A percentile compares a stretch with the other conserved stretches of the same genome.
phyloP scores from a whole-genome alignment of 2,888 invertebrate species.

The Eubasilissa splendida region DNA sequence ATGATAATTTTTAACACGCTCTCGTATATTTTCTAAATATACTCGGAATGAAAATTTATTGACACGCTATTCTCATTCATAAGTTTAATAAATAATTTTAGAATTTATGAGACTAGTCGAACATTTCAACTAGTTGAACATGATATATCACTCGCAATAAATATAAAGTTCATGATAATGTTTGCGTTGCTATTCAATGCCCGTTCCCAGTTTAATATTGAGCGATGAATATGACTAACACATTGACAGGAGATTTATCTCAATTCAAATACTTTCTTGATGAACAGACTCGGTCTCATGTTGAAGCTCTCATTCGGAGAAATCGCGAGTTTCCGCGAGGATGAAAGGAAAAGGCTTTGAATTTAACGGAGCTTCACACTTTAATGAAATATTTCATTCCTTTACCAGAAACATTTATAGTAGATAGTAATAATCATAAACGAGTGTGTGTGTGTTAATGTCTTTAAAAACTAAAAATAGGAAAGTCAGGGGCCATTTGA shows the following conservation, averaged over 20 bases:
- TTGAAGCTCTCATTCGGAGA: conserved; percentile 5
- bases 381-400: conserved; percentile 14
- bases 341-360: conserved; percentile 11
- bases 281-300: not conserved
- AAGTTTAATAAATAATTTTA: too few species aligned
- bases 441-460: too few species aligned
- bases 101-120: not conserved
- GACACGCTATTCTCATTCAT: too few species aligned
- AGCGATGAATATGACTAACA: conserved; percentile 16
- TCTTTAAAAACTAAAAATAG: too few species aligned
- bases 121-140: not conserved
- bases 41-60: too few species aligned
- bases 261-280: conserved; percentile 14
- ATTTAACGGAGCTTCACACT: conserved; percentile 9
- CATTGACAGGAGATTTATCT: conserved; percentile 37
- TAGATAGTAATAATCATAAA: too few species aligned
- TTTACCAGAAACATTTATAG: too few species aligned
- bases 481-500: too few species aligned
- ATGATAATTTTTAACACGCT: too few species aligned
- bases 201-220: conserved; percentile 23
- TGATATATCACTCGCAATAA: conserved; percentile 8
- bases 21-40: too few species aligned
- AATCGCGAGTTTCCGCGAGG: not conserved
- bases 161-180: not conserved
- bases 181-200: conserved; percentile 16